These are phyloP conservation scores for Lerema accius DNA, from an alignment of 1,140 invertebrate genomes.

Conservation along the genomic window DNA sequence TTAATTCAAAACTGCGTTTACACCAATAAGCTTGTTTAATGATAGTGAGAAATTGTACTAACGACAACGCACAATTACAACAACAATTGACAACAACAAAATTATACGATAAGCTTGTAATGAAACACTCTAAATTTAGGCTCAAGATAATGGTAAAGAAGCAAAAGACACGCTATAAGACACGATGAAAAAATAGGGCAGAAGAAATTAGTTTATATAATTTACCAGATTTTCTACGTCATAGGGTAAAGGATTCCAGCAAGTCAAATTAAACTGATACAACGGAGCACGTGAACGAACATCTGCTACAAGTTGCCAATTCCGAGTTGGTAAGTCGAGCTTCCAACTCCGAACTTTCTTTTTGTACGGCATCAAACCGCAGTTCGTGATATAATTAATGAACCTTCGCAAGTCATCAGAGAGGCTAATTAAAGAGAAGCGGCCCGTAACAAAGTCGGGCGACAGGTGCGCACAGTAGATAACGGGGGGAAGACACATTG, in stretches of 20 bases:
- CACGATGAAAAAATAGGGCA: no score
- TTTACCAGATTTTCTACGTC: no score
- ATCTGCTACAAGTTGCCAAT: conserved; percentile 32
- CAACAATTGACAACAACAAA: no score
- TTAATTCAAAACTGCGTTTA: no score
- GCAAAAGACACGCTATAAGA: no score
- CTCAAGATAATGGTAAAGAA: no score
- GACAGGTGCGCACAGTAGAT: conserved; percentile 65
- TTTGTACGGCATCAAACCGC: conserved; percentile 48
- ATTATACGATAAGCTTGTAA: no score
- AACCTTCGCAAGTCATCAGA: conserved; percentile 58
- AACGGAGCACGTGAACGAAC: conserved; percentile 15
- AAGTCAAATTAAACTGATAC: conserved; percentile 8
- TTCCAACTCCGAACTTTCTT: conserved; percentile 38
- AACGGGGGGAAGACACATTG: conserved; percentile 53
- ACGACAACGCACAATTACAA: no score
- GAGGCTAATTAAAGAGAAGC: conserved; percentile 60
- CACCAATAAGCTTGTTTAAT: no score
- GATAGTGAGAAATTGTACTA: no score
- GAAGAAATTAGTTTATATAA: no score
- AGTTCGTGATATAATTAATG: conserved; percentile 62
- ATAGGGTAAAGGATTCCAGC: background rate
- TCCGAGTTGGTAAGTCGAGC: conserved; percentile 8
- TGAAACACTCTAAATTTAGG: no score
- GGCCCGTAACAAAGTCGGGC: conserved; percentile 56